These are phyloP conservation scores for Seira sanloemensis DNA, from an alignment of 2,888 invertebrate species.

Conservation along the genomic window DNA sequence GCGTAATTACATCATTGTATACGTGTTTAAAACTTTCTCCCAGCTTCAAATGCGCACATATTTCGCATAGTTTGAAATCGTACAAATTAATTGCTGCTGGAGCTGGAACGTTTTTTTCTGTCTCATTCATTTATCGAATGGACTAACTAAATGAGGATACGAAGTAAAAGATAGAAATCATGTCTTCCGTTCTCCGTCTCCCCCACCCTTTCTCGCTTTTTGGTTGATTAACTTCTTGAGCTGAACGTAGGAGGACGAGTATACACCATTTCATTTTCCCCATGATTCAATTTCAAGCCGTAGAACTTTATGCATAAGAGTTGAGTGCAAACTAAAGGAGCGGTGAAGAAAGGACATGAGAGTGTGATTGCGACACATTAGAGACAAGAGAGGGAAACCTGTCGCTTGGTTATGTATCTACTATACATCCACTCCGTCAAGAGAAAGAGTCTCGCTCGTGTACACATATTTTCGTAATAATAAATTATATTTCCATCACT, in stretches of 20 bases:
- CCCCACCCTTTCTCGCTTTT: neutral
- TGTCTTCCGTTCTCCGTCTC: neutral
- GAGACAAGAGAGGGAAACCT: neutral
- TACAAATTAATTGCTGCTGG: neutral
- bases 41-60: too few species aligned
- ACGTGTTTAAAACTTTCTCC: too few species aligned
- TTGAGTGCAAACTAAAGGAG: too few species aligned
- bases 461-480: neutral
- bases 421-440: too few species aligned
- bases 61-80: too few species aligned
- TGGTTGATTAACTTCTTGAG: constrained; percentile 46
- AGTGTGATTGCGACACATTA: neutral
- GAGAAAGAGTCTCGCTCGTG: neutral
- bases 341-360: neutral
- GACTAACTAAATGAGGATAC: neutral
- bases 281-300: neutral
- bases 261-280: neutral
- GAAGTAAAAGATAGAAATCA: neutral
- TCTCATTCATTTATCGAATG: neutral
- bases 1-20: too few species aligned
- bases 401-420: too few species aligned
- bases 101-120: neutral
- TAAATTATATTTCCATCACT: neutral
- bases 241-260: constrained; percentile 10
- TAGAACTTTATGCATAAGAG: too few species aligned